Base-by-base conservation (phyloP, 92 coral and sea anemone genomes). In the Parazoanthus swiftii region DNA sequence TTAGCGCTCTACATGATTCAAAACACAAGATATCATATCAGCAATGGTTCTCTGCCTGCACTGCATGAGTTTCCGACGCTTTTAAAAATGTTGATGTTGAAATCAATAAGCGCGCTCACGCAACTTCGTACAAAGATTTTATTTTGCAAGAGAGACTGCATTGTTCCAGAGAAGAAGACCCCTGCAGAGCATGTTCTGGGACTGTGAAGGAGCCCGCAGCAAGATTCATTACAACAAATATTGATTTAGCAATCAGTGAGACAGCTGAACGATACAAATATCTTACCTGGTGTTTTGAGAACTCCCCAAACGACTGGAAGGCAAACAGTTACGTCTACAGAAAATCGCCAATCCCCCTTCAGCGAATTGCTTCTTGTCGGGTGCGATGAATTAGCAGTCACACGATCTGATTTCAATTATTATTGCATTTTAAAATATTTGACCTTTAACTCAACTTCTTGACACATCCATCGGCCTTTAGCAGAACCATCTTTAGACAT, bases 401-500 rank as follows among this genome's bases (percentile, higher is more conserved):
- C 85, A 36, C 26, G 46, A 58, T 66, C 74, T 81, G 73, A 35
- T 33, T 74, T 66, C 73, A 63, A 63, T 81, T 81, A 81, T 59
- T 81, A 59, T 63, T 37, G 74, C 85, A 63, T 81, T 81, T 59
- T 81, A 81, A 77, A 81, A 54, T 38, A 81, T 81, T 81, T 81
- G 85, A 81, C 85, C 85, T 81, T 81, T 63, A 81, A 36, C 42
- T 36, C 56, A 63, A 33, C 29, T 65, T 81, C 85, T 81, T 81
- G 85, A 59, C 42, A 36, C 73, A 18, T 81, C 46, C 26, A 21
- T 81, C 33, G 73, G 11, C 85, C 8, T 76, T 76, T 35, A 76
- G n/a, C 42, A 70, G 33, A 36, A 23, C 75, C 4, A 7, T 25
- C 10, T 29, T 72, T 16, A 63, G 68, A 63, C 23, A 63, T 16